A percentile compares a stretch with the other conserved stretches of the same genome.
Conservation (phyloP, 1,140 invertebrate genomes). For the Trypoxylus dichotomus region DNA sequence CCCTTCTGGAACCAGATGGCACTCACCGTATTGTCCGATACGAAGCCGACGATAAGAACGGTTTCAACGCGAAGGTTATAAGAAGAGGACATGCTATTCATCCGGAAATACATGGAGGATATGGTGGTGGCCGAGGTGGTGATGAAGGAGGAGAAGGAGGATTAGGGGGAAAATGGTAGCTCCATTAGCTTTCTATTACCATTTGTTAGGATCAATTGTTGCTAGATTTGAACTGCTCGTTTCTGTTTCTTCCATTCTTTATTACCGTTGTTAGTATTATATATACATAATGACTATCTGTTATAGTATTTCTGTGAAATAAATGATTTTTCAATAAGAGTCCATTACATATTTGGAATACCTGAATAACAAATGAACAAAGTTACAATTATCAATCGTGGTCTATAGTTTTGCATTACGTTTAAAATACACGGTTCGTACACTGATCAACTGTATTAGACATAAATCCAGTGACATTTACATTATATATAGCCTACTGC, state of each 20-base stretch:
- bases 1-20: conserved; percentile 59
- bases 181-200: background rate
- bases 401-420: no score
- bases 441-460: no score
- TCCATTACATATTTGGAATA: no score
- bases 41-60: conserved; percentile 58
- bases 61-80: conserved; percentile 39
- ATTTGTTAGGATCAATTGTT: background rate
- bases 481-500: no score
- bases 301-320: background rate
- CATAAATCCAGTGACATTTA: no score
- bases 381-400: no score
- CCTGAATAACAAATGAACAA: no score
- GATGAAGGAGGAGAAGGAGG: background rate
- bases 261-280: background rate
- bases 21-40: conserved; percentile 61
- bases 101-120: background rate
- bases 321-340: background rate
- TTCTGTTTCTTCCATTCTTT: background rate
- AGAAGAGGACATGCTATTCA: conserved; percentile 9
- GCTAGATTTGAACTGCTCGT: background rate
- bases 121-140: background rate
- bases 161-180: background rate
- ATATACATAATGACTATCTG: background rate
- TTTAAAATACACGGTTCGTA: no score